Conservation (phyloP, 2,113 vertebrate species). For the Chitala chitala region DNA sequence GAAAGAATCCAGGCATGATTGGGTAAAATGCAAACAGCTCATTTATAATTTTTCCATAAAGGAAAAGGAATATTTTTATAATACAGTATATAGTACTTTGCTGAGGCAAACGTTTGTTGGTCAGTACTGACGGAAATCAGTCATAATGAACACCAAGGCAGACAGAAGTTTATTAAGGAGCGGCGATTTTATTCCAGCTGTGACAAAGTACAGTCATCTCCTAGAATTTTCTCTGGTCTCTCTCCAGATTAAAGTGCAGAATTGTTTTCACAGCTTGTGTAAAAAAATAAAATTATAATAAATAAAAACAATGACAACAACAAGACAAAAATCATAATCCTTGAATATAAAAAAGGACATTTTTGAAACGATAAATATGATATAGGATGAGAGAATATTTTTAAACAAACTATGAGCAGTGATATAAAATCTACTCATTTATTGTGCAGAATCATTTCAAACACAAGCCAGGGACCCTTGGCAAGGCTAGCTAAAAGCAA, state of each 20-base stretch:
- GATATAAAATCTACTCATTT: slow-evolving; percentile 50
- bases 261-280: slow-evolving; percentile 74
- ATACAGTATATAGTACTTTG: no score
- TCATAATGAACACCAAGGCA: slow-evolving; percentile 10
- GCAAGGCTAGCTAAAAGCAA: slow-evolving; percentile 75
- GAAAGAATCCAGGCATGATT: no score
- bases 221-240: slow-evolving; percentile 57
- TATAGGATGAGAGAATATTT: slow-evolving; percentile 49
- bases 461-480: slow-evolving; percentile 58
- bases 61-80: no score
- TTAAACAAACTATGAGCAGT: slow-evolving; percentile 51
- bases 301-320: slow-evolving; percentile 43
- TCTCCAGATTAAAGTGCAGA: slow-evolving; percentile 72
- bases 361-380: slow-evolving; percentile 58
- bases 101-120: background rate
- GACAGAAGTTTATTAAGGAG: slow-evolving; percentile 47
- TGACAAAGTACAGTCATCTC: slow-evolving; percentile 57
- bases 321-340: slow-evolving; percentile 39
- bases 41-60: no score
- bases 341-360: slow-evolving; percentile 52
- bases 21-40: no score
- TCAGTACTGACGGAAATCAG: background rate
- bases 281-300: slow-evolving; percentile 39
- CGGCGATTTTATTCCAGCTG: slow-evolving; percentile 68
- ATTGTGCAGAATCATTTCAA: slow-evolving; percentile 48